Evolutionary conservation across 2,113 vertebrate genomes (phyloP).

Genomic region (Thinocorus orbignyianus): DNA sequence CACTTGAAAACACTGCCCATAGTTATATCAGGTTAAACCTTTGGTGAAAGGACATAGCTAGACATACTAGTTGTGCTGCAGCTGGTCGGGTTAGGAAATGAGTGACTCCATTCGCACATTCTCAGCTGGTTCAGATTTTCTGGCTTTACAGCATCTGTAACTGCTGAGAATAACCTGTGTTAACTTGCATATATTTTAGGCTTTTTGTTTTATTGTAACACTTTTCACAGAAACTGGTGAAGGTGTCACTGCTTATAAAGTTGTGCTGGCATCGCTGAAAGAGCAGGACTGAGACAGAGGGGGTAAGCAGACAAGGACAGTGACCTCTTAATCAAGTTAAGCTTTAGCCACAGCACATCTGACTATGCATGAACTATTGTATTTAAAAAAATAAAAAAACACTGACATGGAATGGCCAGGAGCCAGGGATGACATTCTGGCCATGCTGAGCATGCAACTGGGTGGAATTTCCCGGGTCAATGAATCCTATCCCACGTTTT

Average conservation of each 20-base stretch:
- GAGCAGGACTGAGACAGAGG: background rate
- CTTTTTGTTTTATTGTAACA: background rate
- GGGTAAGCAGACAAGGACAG: background rate
- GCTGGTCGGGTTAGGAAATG: background rate
- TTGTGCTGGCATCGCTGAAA: background rate
- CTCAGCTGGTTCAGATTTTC: background rate
- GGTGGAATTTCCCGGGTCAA: background rate
- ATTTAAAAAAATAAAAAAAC: background rate
- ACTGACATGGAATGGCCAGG: background rate
- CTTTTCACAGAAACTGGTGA: background rate
- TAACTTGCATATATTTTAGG: background rate
- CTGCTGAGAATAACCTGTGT: background rate
- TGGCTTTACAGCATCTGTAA: background rate
- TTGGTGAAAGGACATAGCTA: background rate
- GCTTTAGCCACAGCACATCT: conserved; percentile 7
- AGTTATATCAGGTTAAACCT: background rate
- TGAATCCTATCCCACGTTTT: background rate
- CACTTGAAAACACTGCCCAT: background rate
- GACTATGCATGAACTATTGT: background rate
- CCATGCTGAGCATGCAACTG: background rate
- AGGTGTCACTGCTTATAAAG: background rate
- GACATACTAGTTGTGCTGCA: background rate
- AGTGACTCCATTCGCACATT: background rate
- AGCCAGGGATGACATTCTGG: conserved; percentile 6
- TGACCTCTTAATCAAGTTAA: background rate